phyloP scores from a whole-genome alignment of 2,888 invertebrate genomes.

The Sepioteuthis lessoniana region DNA sequence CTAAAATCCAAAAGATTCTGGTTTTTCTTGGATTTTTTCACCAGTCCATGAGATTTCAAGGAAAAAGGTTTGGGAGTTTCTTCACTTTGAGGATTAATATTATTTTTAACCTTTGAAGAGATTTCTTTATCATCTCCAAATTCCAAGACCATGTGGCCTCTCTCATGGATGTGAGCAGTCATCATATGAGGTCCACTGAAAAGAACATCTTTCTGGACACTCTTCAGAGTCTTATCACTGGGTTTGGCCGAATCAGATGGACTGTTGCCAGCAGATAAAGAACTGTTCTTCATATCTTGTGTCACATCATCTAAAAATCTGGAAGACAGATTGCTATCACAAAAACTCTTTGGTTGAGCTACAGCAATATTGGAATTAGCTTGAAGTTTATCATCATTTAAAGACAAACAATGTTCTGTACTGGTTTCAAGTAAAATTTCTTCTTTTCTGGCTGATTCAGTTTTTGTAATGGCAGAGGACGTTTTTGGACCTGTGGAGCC shows the following conservation, averaged over 20 bases:
- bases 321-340: too few relatives aligned
- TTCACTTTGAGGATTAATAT: background rate
- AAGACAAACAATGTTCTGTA: background rate
- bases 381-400: background rate
- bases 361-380: background rate
- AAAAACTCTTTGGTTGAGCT: background rate
- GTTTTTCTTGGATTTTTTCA: slow-evolving; percentile 45
- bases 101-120: slow-evolving; percentile 6
- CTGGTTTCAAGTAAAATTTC: background rate
- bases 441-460: background rate
- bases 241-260: background rate
- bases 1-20: slow-evolving; percentile 36
- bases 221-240: background rate
- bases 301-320: background rate
- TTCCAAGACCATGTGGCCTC: slow-evolving; percentile 38
- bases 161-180: slow-evolving; percentile 42
- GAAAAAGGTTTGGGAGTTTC: background rate
- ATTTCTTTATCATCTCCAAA: slow-evolving; percentile 39
- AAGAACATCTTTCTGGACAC: slow-evolving; percentile 39
- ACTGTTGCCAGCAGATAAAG: background rate
- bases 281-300: background rate
- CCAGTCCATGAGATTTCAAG: slow-evolving; percentile 4
- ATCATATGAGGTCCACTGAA: slow-evolving; percentile 45
- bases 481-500: background rate
- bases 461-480: background rate